Conservation (phyloP, 2,888 invertebrate species). For the Girardia tigrina region DNA sequence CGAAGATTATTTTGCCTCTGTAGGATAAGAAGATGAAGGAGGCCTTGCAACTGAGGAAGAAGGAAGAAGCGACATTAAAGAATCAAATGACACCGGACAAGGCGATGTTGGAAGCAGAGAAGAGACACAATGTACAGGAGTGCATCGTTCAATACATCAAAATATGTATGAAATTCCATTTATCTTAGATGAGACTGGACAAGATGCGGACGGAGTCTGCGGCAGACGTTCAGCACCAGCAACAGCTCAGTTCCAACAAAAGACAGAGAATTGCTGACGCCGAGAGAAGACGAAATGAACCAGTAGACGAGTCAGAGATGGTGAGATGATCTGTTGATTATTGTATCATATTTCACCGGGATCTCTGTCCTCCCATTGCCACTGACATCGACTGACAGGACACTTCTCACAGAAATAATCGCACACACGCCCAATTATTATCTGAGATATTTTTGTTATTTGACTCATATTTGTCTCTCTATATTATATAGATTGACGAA, state of each 20-base stretch:
- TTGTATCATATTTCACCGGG: constrained; percentile 37
- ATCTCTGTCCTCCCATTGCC: no score
- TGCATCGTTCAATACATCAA: background rate
- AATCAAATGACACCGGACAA: constrained; percentile 77
- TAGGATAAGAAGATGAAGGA: constrained; percentile 52
- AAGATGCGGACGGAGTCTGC: constrained; percentile 74
- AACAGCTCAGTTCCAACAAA: constrained; percentile 72
- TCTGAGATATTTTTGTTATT: no score
- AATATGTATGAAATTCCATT: background rate
- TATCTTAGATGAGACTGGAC: constrained; percentile 62
- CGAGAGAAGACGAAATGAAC: constrained; percentile 76
- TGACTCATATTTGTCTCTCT: no score
- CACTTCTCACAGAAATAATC: no score
- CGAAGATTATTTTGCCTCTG: background rate
- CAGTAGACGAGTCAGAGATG: constrained; percentile 81
- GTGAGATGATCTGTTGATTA: constrained; percentile 52
- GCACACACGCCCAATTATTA: no score
- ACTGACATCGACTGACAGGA: no score
- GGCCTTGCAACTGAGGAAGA: constrained; percentile 67
- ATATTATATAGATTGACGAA: constrained; percentile 63
- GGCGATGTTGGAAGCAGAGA: constrained; percentile 83
- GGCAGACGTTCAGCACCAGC: constrained; percentile 69
- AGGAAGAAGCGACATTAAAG: constrained; percentile 75
- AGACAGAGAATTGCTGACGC: constrained; percentile 77
- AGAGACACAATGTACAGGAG: constrained; percentile 43